Evolutionary conservation across 2,888 invertebrate species (phyloP), one percentile per base, ranked within the genome.

Genomic region (Dolichomitus sp.): DNA sequence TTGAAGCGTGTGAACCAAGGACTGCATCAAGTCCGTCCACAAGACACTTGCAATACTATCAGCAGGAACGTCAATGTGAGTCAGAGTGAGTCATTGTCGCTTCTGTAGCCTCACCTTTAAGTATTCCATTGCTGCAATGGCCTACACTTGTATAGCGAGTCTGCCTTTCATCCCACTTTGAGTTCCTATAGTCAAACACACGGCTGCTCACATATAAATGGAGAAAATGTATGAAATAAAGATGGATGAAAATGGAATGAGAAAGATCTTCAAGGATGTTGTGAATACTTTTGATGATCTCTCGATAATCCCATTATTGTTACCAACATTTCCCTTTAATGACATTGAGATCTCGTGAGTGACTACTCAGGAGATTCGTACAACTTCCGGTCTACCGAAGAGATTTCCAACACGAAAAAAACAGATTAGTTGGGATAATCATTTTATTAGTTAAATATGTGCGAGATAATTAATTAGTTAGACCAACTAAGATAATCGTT

Each of bases 251-350:
- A n/a, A n/a, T n/a, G 2, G 2, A 14, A 52, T 7, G 23, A 23
- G 4, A 52, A 11, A 52, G 0, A 27, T 14, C 6, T 57, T 57
- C 14, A 12, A 14, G 5, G 5, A 57, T 23, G 11, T 54, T 12
- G 11, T 23, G 19, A 54, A 27, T 4, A 27, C 11, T 52, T 11
- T 52, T 19, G 52, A 23, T 19, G 48, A 48, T 52, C 23, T 27
- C 11, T 11, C 30, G 52, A 52, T 23, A 11, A 57, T 27, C 6
- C 52, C 42, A 80, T 42, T 4, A 57, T 52, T 65, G 42, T 48
- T 48, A 75, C 23, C 45, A 59, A 23, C 59, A 69, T 70, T 78
- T 79, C 70, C 76, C 66, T 73, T 59, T 42, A 48, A 27, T 4
- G 14, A n/a, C 17, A 33, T 17, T 17, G 17, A 59, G 37, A 30